These are phyloP conservation scores for Euborellia annulipes DNA, from an alignment of 1,140 invertebrate genomes.

Conservation along the genomic window DNA sequence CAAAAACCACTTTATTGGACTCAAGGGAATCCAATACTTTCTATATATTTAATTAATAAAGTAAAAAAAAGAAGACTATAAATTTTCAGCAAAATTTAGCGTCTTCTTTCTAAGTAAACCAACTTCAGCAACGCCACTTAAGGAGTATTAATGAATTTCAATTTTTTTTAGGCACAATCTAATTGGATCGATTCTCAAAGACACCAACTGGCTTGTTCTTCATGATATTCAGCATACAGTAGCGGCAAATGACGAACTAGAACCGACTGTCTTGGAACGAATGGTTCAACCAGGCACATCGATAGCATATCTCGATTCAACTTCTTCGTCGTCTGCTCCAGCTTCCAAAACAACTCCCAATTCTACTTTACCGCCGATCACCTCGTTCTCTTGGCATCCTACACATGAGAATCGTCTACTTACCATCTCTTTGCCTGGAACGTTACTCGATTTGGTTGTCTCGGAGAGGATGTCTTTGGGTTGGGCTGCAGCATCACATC, in stretches of 20 bases:
- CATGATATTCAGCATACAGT: slow-evolving; percentile 67
- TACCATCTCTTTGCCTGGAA: slow-evolving; percentile 40
- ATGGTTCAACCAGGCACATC: slow-evolving; percentile 38
- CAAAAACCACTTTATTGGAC: too few species aligned
- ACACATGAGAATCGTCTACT: slow-evolving; percentile 57
- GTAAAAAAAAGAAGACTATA: too few species aligned
- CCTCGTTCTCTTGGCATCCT: slow-evolving; percentile 74
- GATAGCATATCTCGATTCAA: slow-evolving; percentile 19
- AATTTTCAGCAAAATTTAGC: too few species aligned
- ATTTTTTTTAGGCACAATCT: slow-evolving; percentile 45
- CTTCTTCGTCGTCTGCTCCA: too few species aligned
- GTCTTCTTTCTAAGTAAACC: too few species aligned
- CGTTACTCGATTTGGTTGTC: slow-evolving; percentile 52
- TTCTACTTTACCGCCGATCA: slow-evolving; percentile 25
- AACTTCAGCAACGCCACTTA: too few species aligned
- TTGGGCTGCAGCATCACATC: slow-evolving; percentile 51
- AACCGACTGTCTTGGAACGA: slow-evolving; percentile 57
- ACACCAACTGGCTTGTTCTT: slow-evolving; percentile 46
- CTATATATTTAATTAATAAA: too few species aligned
- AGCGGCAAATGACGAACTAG: slow-evolving; percentile 49
- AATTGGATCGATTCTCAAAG: slow-evolving; percentile 55
- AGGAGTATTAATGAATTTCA: too few species aligned
- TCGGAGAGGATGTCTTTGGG: slow-evolving; percentile 67
- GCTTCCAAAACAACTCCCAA: too few species aligned
- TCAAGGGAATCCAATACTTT: too few species aligned